Evolutionary conservation across 2,797 vertebrate species (phyloP).

Genomic region (Sparus aurata): DNA sequence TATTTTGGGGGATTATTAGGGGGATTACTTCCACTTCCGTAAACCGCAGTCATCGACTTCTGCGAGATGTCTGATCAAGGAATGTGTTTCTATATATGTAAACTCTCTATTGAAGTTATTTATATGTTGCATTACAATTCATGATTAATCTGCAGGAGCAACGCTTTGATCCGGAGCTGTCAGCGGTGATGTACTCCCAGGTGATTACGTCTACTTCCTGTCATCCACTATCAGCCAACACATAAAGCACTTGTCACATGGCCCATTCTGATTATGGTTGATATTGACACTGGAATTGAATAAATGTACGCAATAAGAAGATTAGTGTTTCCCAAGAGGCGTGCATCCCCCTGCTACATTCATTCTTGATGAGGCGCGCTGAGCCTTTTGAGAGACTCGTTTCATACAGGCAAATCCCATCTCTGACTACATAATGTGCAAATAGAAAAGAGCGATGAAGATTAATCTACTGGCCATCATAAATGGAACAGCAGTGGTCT

Average conservation of each 20-base stretch:
- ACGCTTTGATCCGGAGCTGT: slow-evolving; percentile 76
- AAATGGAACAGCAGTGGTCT: slow-evolving; percentile 47
- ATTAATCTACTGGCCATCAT: slow-evolving; percentile 64
- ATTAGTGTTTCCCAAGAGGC: slow-evolving; percentile 82
- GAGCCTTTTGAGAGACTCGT: slow-evolving; percentile 66
- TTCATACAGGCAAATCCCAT: slow-evolving; percentile 72
- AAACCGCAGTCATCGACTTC: slow-evolving; percentile 43
- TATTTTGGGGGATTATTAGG: slow-evolving; percentile 51
- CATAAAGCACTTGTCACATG: slow-evolving; percentile 75
- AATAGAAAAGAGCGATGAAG: slow-evolving; percentile 62
- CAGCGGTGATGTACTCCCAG: slow-evolving; percentile 75
- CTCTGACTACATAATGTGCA: slow-evolving; percentile 58
- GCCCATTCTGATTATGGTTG: slow-evolving; percentile 73
- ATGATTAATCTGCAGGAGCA: slow-evolving; percentile 71
- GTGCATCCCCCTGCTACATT: slow-evolving; percentile 58
- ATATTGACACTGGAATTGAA: slow-evolving; percentile 84
- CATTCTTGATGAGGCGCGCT: slow-evolving; percentile 65
- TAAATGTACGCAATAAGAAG: slow-evolving; percentile 80
- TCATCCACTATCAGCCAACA: slow-evolving; percentile 74
- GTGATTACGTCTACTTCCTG: slow-evolving; percentile 76
- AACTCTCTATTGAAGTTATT: slow-evolving; percentile 62
- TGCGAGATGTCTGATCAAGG: slow-evolving; percentile 47
- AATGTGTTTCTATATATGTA: slow-evolving; percentile 28
- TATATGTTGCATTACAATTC: slow-evolving; percentile 58
- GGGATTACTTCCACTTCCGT: slow-evolving; percentile 43